Conservation (phyloP, 2,113 vertebrate genomes). For the Burhinus oedicnemus region DNA sequence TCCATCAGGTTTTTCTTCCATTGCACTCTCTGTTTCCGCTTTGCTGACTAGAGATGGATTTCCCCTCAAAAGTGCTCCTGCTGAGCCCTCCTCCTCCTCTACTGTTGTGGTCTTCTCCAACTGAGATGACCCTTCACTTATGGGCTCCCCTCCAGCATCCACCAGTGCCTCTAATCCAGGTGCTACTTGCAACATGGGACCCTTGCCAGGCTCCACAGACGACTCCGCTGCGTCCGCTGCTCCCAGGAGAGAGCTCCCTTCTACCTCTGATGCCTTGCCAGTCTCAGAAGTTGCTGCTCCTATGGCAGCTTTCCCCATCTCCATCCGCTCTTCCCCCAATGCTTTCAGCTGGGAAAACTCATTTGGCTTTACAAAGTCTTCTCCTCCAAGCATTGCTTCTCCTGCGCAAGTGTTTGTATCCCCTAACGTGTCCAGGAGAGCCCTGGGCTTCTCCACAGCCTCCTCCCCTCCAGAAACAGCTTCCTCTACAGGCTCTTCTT, state of each 20-base stretch:
- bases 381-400: neutral
- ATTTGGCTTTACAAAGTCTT: neutral
- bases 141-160: neutral
- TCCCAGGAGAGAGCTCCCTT: neutral
- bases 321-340: neutral
- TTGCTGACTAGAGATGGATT: neutral
- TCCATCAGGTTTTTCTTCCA: neutral
- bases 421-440: neutral
- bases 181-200: neutral
- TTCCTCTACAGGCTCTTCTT: neutral
- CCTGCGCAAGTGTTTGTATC: neutral
- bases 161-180: neutral
- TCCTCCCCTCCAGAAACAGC: neutral
- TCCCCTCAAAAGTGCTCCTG: neutral
- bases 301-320: neutral
- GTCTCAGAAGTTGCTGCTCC: neutral
- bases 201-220: neutral
- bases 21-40: neutral
- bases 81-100: neutral
- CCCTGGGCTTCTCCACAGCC: neutral
- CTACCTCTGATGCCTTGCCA: neutral
- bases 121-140: neutral
- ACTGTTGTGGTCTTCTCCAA: neutral
- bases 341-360: neutral
- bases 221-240: neutral